Evolutionary conservation across 2,888 invertebrate species (phyloP).

Genomic region (Leptogaster cylindrica): DNA sequence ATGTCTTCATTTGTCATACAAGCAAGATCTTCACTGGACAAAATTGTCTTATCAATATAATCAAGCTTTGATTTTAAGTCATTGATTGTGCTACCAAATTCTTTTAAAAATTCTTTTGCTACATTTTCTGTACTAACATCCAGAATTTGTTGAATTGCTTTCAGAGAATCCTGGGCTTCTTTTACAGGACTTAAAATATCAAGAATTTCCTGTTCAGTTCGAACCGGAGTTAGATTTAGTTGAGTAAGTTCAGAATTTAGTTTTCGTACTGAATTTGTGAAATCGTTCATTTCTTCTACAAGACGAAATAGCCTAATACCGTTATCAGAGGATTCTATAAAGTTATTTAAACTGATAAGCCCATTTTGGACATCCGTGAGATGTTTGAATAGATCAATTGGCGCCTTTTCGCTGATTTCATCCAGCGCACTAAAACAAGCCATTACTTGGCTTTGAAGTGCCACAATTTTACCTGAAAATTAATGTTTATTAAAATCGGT

Average conservation of each 20-base stretch:
- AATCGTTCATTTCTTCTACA: constrained; percentile 46
- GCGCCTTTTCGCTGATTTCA: constrained; percentile 31
- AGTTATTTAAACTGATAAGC: constrained; percentile 37
- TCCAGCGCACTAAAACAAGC: constrained; percentile 34
- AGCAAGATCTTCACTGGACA: constrained; percentile 25
- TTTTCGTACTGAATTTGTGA: constrained; percentile 51
- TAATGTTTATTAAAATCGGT: neutral
- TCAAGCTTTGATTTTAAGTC: constrained; percentile 40
- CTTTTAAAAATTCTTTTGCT: constrained; percentile 26
- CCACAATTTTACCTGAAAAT: constrained; percentile 29
- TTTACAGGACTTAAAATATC: constrained; percentile 54
- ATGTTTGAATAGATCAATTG: constrained; percentile 18
- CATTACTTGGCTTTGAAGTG: constrained; percentile 40
- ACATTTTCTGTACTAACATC: constrained; percentile 47
- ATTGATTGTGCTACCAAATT: constrained; percentile 22
- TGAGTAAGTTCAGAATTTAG: constrained; percentile 44
- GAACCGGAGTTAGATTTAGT: neutral
- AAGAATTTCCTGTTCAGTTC: constrained; percentile 17
- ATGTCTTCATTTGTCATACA: constrained; percentile 47
- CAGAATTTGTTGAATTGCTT: constrained; percentile 54
- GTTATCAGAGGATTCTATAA: constrained; percentile 40
- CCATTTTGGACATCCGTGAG: constrained; percentile 38
- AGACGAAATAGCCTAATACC: constrained; percentile 39
- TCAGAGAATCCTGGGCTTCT: constrained; percentile 53
- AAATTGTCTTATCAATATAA: constrained; percentile 28